Base-by-base conservation (phyloP, 2,113 vertebrate species). In the Emydocephalus ijimae region DNA sequence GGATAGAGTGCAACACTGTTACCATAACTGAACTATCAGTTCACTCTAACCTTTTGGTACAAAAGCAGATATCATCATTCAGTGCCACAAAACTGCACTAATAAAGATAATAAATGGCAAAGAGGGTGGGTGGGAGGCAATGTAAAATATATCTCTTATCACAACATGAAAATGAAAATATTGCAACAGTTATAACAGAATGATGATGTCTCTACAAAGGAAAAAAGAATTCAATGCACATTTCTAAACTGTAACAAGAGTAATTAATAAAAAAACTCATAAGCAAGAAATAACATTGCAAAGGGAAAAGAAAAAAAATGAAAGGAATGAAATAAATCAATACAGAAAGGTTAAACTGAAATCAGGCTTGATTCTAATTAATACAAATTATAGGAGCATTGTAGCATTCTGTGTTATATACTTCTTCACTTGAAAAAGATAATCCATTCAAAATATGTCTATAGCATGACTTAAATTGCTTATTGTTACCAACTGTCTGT, bases 11-110 rank as follows among this genome's bases (percentile, higher is more conserved):
- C 90, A 86, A 96, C 0, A 91, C 91, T 93, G 74, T 95, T 93
- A 91, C 90, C 91, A 94, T 97, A 95, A 93, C 92, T 94, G 94
- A 95, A 95, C 92, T 92, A 93, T 95, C 69, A 15, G 91, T 61
- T 3, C 24, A n/a, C 11, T 45, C 29, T 29, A 23, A 8, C 29
- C 26, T 88, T 74, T 29, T 8, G 88, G 92, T 92, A 93, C 95
- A 90, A 87, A 69, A 96, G 90, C 93, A 94, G 93, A 95, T 97
- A 96, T 97, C 97, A 98, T 95, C 94, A 97, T 97, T 97, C 98
- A 97, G 91, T 91, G 94, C 96, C 59, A 94, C 91, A 87, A 95
- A 39, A 94, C 97, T 97, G 95, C 64, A 95, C 95, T 93, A 0
- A 94, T 93, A 94, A 96, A 96, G 96, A 94, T 95, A 94, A 93